These are phyloP conservation scores for Eucriotettix oculatus DNA, from an alignment of 2,888 invertebrate species.

Conservation along the genomic window DNA sequence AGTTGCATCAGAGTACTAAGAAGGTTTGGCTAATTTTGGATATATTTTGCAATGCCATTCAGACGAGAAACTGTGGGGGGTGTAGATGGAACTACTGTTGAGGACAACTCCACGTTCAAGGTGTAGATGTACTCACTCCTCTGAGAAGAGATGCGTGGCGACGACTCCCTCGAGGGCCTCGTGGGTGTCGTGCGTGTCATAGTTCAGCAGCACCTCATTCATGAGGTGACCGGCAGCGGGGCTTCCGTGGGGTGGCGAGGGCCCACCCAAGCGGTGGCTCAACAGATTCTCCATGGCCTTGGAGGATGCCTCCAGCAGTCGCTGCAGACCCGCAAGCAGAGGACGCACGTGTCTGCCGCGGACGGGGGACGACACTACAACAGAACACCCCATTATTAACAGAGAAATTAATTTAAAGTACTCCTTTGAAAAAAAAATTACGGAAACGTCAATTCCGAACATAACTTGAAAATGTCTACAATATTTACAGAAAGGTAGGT, in stretches of 20 bases:
- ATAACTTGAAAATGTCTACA: too few species aligned
- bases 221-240: not conserved
- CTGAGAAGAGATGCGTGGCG: not conserved
- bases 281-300: not conserved
- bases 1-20: too few species aligned
- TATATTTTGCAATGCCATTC: too few species aligned
- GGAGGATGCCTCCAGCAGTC: not conserved
- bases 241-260: not conserved
- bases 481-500: too few species aligned
- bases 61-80: too few species aligned
- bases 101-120: too few species aligned
- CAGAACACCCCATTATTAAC: too few species aligned
- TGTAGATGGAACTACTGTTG: not conserved
- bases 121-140: not conserved
- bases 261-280: not conserved
- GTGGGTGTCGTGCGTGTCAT: not conserved
- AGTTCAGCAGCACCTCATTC: not conserved
- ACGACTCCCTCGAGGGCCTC: not conserved
- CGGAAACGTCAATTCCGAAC: too few species aligned
- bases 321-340: not conserved
- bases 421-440: too few species aligned
- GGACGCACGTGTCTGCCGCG: not conserved
- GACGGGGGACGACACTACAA: too few species aligned
- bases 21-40: too few species aligned
- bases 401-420: too few species aligned